Conservation (phyloP, 2,113 vertebrate genomes). For the Phaethon lepturus region DNA sequence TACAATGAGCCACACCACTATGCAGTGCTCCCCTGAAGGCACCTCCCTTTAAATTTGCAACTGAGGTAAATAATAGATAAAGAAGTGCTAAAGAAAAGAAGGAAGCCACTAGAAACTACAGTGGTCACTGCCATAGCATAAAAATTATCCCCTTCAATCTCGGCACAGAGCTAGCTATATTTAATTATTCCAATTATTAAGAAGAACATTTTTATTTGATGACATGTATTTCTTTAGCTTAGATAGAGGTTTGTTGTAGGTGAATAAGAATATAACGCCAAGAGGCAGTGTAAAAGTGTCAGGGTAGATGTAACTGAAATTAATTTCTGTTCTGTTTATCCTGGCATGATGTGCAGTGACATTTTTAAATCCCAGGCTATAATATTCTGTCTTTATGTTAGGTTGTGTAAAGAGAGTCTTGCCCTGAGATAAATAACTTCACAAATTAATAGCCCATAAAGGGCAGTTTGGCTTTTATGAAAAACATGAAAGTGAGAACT, state of each 20-base stretch:
- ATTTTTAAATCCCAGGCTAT: background rate
- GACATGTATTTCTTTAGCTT: background rate
- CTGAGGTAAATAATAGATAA: background rate
- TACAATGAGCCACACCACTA: background rate
- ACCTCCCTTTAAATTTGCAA: background rate
- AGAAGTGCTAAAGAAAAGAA: background rate
- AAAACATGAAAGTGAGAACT: background rate
- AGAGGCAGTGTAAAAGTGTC: background rate
- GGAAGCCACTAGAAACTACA: background rate
- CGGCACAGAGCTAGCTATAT: background rate
- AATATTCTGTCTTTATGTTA: background rate
- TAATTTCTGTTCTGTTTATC: slow-evolving; percentile 16
- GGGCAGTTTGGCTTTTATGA: background rate
- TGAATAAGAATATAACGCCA: background rate
- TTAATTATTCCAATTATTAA: background rate
- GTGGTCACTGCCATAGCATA: background rate
- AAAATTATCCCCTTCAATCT: background rate
- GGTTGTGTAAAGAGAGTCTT: background rate
- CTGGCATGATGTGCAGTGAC: background rate
- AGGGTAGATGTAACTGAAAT: background rate
- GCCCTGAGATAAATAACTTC: slow-evolving; percentile 4
- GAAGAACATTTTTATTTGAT: background rate
- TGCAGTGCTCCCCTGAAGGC: background rate
- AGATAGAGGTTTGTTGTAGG: background rate
- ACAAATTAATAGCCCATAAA: slow-evolving; percentile 37